A percentile compares a stretch with the other conserved stretches of the same genome.
phyloP scores from a whole-genome alignment of 2,797 vertebrate genomes.

The Thalassophryne amazonica region DNA sequence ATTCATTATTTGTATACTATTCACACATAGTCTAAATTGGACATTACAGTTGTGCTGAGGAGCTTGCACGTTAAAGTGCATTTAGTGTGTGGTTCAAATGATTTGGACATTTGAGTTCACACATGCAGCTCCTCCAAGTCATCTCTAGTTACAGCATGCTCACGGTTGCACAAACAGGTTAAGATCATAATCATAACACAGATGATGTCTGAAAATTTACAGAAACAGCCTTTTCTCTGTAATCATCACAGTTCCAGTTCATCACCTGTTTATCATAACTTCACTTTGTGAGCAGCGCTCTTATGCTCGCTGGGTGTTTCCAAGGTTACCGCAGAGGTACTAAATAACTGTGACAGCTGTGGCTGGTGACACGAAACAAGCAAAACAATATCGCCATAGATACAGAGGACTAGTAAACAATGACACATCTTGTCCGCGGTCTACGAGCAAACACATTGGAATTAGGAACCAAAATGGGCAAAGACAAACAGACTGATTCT shows the following conservation, averaged over 20 bases:
- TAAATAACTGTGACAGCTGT: conserved; percentile 75
- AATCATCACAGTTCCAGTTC: conserved; percentile 41
- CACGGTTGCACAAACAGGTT: too few relatives aligned
- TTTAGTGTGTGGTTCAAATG: too few relatives aligned
- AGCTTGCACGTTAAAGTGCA: too few relatives aligned
- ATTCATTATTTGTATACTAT: too few relatives aligned
- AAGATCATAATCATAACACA: too few relatives aligned
- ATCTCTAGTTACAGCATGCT: too few relatives aligned
- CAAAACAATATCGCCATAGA: conserved; percentile 64
- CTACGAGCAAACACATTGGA: conserved; percentile 40
- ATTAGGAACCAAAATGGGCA: conserved; percentile 24
- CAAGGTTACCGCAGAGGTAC: conserved; percentile 71
- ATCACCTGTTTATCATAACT: conserved; percentile 65
- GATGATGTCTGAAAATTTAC: too few relatives aligned
- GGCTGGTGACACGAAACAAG: conserved; percentile 66
- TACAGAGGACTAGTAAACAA: conserved; percentile 56
- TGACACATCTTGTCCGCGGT: conserved; percentile 30
- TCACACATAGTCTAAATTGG: too few relatives aligned
- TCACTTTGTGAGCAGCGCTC: conserved; percentile 60
- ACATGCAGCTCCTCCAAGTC: too few relatives aligned
- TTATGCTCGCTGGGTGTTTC: conserved; percentile 62
- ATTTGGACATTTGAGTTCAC: too few relatives aligned
- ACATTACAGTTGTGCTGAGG: too few relatives aligned
- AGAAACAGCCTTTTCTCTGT: conserved; percentile 10
- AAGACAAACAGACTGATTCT: not conserved